phyloP scores from a whole-genome alignment of 2,113 vertebrate genomes.

The Tupaia chinensis region DNA sequence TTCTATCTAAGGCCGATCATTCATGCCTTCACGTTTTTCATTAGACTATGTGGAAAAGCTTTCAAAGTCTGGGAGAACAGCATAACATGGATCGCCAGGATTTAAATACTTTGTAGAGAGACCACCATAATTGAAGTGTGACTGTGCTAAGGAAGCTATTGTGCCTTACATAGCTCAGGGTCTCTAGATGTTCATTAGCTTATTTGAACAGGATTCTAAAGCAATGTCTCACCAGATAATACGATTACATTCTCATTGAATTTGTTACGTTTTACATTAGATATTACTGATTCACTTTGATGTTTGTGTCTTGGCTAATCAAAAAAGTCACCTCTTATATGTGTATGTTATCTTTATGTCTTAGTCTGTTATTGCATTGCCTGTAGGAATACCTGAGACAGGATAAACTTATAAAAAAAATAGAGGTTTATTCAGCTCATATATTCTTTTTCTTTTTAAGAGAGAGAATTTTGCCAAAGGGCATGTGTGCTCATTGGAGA shows the following conservation, averaged over 20 bases:
- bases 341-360: not conserved
- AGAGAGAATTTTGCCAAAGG: no score
- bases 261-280: not conserved
- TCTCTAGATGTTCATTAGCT: not conserved
- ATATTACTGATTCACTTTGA: not conserved
- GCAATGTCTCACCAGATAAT: not conserved
- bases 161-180: not conserved
- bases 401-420: no score
- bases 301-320: not conserved
- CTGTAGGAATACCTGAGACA: no score
- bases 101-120: constrained; percentile 27
- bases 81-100: not conserved
- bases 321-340: not conserved
- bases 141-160: constrained; percentile 21
- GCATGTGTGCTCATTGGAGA: no score
- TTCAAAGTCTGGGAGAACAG: constrained; percentile 76
- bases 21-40: constrained; percentile 79
- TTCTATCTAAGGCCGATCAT: constrained; percentile 84
- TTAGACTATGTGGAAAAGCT: constrained; percentile 82
- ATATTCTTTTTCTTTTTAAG: no score
- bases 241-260: not conserved
- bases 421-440: no score
- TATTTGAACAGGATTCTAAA: not conserved
- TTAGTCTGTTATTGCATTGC: no score
- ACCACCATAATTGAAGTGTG: not conserved